Conservation (phyloP, 2,888 invertebrate species). For the Penaeus monodon region DNA sequence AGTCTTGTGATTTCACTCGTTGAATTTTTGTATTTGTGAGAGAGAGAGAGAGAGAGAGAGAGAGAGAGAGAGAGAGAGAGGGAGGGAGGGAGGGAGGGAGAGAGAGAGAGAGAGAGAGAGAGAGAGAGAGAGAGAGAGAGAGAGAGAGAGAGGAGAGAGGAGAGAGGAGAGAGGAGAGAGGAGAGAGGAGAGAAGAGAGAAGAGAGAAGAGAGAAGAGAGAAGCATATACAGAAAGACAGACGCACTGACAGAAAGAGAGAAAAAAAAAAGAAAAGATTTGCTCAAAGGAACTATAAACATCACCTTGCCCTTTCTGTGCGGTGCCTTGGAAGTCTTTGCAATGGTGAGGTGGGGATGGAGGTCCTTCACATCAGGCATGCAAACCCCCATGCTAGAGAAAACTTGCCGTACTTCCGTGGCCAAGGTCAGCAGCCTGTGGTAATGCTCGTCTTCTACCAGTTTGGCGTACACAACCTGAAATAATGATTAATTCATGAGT, state of each 20-base stretch:
- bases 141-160: not conserved
- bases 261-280: not conserved
- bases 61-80: not conserved
- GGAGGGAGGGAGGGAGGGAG: too few relatives aligned
- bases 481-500: not conserved
- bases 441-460: constrained; percentile 51
- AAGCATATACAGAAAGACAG: not conserved
- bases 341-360: constrained; percentile 54
- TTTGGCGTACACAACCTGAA: constrained; percentile 42
- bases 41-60: not conserved
- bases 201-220: not conserved
- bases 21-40: not conserved
- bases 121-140: too few relatives aligned
- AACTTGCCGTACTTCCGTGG: constrained; percentile 20
- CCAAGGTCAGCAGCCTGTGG: constrained; percentile 24
- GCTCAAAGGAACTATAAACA: not conserved
- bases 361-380: constrained; percentile 38
- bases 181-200: too few relatives aligned
- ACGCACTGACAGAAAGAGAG: not conserved
- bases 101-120: too few relatives aligned
- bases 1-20: too few relatives aligned
- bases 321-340: constrained; percentile 57
- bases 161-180: not conserved
- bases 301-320: constrained; percentile 45
- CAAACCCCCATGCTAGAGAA: constrained; percentile 44